A percentile compares a stretch with the other conserved stretches of the same genome.
phyloP scores from a whole-genome alignment of 2,113 vertebrate genomes.

The Scalopus aquaticus region DNA sequence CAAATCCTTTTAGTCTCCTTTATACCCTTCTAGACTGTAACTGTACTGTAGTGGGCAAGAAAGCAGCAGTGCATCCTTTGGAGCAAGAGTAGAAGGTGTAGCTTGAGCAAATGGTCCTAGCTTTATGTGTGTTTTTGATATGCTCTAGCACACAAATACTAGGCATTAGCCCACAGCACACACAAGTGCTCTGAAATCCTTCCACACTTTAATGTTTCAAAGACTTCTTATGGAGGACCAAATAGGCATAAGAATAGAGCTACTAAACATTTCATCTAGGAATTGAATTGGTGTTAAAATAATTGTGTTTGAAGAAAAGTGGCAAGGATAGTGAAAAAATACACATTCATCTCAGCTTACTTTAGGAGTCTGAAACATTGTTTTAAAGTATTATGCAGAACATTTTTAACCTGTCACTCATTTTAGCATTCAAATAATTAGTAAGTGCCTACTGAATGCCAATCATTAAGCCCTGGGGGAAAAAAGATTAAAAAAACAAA shows the following conservation, averaged over 20 bases:
- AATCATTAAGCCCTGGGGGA: background rate
- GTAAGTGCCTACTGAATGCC: background rate
- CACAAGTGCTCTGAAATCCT: background rate
- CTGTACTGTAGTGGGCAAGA: background rate
- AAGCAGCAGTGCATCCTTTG: background rate
- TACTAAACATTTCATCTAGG: background rate
- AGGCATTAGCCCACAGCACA: background rate
- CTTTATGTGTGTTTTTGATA: background rate
- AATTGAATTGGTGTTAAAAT: conserved; percentile 9
- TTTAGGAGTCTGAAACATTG: background rate
- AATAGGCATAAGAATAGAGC: background rate
- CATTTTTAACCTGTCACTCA: background rate
- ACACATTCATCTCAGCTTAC: background rate
- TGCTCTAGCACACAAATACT: background rate
- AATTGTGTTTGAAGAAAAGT: background rate
- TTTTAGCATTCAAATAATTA: conserved; percentile 7
- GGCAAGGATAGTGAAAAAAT: background rate
- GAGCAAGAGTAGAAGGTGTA: background rate
- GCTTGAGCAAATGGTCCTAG: background rate
- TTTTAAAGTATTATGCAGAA: background rate
- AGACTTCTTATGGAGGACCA: background rate
- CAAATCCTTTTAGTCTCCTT: conserved; percentile 1
- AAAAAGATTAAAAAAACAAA: background rate
- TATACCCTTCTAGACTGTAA: background rate
- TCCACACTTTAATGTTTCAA: background rate